Evolutionary conservation across 2,113 vertebrate species (phyloP).

Genomic region (Lamprologus callipterus): DNA sequence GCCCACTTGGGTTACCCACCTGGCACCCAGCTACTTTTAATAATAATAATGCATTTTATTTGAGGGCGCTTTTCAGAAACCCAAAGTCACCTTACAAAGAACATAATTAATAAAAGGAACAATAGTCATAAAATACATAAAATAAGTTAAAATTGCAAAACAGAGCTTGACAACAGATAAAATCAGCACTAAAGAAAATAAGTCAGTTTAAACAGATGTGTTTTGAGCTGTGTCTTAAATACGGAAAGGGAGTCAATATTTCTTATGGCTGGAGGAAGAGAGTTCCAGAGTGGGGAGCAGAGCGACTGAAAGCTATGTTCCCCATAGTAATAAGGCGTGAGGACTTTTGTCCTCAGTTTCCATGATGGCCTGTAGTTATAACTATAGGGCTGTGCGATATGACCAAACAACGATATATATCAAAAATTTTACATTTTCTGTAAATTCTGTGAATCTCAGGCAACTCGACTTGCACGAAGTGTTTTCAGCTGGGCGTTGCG

Average conservation of each 20-base stretch:
- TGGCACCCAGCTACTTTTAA: not conserved
- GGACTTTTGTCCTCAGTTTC: no score
- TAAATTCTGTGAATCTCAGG: not conserved
- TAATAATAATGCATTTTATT: not conserved
- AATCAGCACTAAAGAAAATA: rapidly evolving
- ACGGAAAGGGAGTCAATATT: not conserved
- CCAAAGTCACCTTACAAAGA: not conserved
- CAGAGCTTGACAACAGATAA: not conserved
- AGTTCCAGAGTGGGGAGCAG: not conserved
- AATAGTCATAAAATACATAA: not conserved
- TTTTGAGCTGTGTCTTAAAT: not conserved
- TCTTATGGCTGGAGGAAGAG: not conserved
- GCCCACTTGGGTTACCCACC: no score
- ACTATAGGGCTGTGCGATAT: not conserved
- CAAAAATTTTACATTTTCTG: rapidly evolving
- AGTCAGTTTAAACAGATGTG: not conserved
- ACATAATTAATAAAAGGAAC: not conserved
- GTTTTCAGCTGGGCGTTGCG: rapidly evolving
- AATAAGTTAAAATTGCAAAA: not conserved
- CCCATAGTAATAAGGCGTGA: no score
- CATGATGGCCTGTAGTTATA: no score
- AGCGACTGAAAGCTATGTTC: no score
- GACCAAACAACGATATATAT: not conserved
- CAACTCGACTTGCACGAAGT: rapidly evolving
- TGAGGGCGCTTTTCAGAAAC: not conserved